Base-by-base conservation (phyloP, 1,140 invertebrate species). In the Platyscapa corneri region DNA sequence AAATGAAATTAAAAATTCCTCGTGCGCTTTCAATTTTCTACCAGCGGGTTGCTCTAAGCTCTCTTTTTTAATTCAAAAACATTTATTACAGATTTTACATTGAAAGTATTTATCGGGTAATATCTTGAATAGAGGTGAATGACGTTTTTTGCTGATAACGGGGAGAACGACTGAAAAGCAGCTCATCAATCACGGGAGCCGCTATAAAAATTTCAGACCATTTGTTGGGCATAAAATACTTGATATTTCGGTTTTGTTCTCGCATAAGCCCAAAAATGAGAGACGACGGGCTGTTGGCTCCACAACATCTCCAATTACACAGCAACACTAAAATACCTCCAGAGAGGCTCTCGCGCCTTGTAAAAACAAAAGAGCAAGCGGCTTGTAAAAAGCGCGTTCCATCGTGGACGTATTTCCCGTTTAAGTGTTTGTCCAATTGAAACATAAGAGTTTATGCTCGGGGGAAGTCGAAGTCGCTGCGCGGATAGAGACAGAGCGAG, bases 121-220 rank as follows among this genome's bases (percentile, higher is more conserved):
- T 16, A 72, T 82, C 80, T 82, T 72, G 65, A 72, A 82, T 82
- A 56, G n/a, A 27, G 7, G 80, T 64, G 64, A 70, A 53, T 34
- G 39, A 53, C 42, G 46, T 82, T 82, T 72, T 46, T 81, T 81
- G 32, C 23, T 30, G 39, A 74, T 82, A 82, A 74, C 70, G 30
- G 42, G 46, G 18, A 74, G 32, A 60, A 20, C 30, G 37, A 37
- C 3, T 42, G 82, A 75, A 60, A 83, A 76, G 39, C 49, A 83
- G 53, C 67, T 85, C 84, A 85, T 85, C 84, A 81, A 85, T 85
- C 84, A 85, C 37, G 23, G 14, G 49, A 30, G 20, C 5, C 14
- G n/a, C 64, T 37, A 83, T 75, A 83, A 83, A 85, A 85, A 85
- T 85, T 75, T 81, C 78, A 23, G 84, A 46, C 56, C 78, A 85